These are phyloP conservation scores for Apomyelois bistriatella DNA, from an alignment of 2,888 invertebrate genomes.

Conservation along the genomic window DNA sequence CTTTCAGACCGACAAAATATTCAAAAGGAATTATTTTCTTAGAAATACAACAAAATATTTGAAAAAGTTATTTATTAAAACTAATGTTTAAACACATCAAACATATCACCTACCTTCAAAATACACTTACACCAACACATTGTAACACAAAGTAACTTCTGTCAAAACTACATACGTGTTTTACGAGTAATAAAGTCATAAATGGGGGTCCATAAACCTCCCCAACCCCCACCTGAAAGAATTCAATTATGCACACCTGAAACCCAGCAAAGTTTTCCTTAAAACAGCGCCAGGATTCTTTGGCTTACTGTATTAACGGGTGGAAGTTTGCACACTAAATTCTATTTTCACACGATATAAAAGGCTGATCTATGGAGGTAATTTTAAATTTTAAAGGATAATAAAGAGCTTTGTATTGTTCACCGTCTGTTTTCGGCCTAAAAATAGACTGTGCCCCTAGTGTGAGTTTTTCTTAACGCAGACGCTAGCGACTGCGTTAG, in stretches of 20 bases:
- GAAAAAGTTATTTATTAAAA: too few relatives aligned
- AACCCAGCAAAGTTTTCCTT: background rate
- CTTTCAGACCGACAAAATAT: too few relatives aligned
- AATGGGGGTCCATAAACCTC: conserved; percentile 3
- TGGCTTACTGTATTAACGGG: conserved; percentile 1
- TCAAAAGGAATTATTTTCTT: too few relatives aligned
- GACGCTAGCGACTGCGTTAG: too few relatives aligned
- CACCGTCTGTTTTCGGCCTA: too few relatives aligned
- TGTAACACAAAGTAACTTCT: conserved; percentile 2
- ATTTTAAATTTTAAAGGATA: background rate
- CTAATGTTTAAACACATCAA: too few relatives aligned
- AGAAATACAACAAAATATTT: too few relatives aligned
- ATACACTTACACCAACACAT: background rate
- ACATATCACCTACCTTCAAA: too few relatives aligned
- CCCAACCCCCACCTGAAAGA: background rate
- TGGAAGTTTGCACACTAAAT: conserved; percentile 4
- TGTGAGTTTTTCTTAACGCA: too few relatives aligned
- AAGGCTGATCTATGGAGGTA: background rate
- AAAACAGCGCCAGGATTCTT: conserved; percentile 1
- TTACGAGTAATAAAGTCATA: conserved; percentile 10
- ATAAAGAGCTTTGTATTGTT: too few relatives aligned
- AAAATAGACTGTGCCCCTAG: too few relatives aligned
- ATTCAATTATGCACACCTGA: conserved; percentile 13
- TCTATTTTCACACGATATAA: conserved; percentile 3
- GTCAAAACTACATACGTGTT: conserved; percentile 2